Base-by-base conservation (phyloP, 2,797 vertebrate genomes). In the Syndactyla subalaris region DNA sequence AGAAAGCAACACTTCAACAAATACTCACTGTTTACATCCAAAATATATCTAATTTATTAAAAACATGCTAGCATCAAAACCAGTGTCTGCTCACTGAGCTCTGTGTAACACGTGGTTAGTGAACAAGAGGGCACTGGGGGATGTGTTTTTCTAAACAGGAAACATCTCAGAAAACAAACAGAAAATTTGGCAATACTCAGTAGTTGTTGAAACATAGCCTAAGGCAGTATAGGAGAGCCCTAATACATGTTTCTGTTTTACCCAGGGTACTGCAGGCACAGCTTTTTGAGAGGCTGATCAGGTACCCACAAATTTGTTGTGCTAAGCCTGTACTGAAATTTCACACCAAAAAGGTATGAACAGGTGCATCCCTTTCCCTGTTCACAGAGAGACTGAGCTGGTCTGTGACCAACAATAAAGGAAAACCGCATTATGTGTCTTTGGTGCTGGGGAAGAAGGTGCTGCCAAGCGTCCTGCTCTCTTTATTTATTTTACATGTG, bases 401-500 rank as follows among this genome's bases (percentile, higher is more conserved):
- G 46, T 62, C 55, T 73, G 51, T 39, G 63, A 62, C n/a, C 27
- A 39, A 1, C 36, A 48, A 59, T 36, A 36, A 75, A 74, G 73
- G 30, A 77, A 75, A 88, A 74, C 6, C 38, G 10, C 18, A 67
- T 15, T 11, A 36, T 4, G 30, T 52, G n/a, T n/a, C 29, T 39
- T 4, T 12, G 27, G 41, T 11, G 6, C 3, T 23, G 32, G 29
- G 36, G 61, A 77, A 58, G 54, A 61, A 68, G 34, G 24, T 63
- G 57, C 36, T 9, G 5, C 23, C 15, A 9, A 23, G 8, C 14
- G 13, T 68, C 49, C 17, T 22, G 11, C 43, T 85, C 26, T 10
- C 0, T 51, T 73, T 29, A 4, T 24, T 26, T 27, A 7, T 13
- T 66, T 27, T 13, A n/a, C 8, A 30, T 0, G 0, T 9, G 12